phyloP scores from a whole-genome alignment of 2,888 invertebrate genomes.

The Tetragnatha montana region DNA sequence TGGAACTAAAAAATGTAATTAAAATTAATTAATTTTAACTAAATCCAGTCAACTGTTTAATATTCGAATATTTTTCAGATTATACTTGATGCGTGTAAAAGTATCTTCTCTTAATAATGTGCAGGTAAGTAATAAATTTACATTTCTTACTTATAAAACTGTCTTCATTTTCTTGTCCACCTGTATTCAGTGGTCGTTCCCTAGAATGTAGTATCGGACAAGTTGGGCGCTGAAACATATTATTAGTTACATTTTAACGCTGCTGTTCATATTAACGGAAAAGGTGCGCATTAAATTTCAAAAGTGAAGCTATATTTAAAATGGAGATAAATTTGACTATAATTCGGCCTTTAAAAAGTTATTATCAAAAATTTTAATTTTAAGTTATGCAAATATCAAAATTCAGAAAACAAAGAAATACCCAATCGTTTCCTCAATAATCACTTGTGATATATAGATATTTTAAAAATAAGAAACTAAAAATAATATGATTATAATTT shows the following conservation, averaged over 20 bases:
- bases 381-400: constrained; percentile 43
- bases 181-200: constrained; percentile 32
- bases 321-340: constrained; percentile 25
- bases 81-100: neutral
- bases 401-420: neutral
- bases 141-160: constrained; percentile 54
- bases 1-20: too few species aligned
- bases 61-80: neutral
- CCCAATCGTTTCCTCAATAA: too few species aligned
- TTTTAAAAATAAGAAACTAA: too few species aligned
- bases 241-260: constrained; percentile 43
- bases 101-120: neutral
- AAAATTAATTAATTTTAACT: too few species aligned
- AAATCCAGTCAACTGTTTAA: too few species aligned
- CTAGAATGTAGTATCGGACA: constrained; percentile 49
- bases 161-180: constrained; percentile 39
- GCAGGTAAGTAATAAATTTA: constrained; percentile 42
- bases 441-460: too few species aligned
- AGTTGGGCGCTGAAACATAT: constrained; percentile 61
- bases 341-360: too few species aligned
- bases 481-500: too few species aligned
- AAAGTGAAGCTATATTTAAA: constrained; percentile 7
- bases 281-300: neutral
- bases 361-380: neutral
- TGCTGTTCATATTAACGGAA: constrained; percentile 18